Conservation (phyloP, 2,797 vertebrate genomes). For the Momotus momota region DNA sequence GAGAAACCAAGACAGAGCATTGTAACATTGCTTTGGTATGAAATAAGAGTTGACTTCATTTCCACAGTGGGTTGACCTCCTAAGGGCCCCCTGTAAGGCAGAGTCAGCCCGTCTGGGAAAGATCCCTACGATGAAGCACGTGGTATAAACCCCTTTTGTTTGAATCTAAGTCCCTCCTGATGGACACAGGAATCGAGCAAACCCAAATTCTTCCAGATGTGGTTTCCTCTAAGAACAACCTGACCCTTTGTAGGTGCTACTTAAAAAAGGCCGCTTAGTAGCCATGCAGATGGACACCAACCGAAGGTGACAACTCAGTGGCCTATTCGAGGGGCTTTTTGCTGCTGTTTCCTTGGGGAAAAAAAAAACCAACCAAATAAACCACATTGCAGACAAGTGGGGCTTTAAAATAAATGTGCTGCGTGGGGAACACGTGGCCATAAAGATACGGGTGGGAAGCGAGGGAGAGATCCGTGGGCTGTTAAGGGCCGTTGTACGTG, state of each 20-base stretch:
- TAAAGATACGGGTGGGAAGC: not conserved
- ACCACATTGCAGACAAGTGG: not conserved
- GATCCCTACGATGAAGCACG: not conserved
- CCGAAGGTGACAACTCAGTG: not conserved
- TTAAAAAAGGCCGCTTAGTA: not conserved
- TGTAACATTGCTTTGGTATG: not conserved
- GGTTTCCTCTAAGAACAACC: not conserved
- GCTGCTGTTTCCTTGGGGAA: not conserved
- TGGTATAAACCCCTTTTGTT: not conserved
- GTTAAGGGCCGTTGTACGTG: not conserved
- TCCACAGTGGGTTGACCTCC: not conserved
- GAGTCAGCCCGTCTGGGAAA: not conserved
- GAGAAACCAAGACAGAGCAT: not conserved
- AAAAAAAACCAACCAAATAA: not conserved
- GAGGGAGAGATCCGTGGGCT: not conserved
- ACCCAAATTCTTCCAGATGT: not conserved
- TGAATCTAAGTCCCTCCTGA: not conserved
- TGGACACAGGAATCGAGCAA: not conserved
- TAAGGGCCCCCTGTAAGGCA: not conserved
- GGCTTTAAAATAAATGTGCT: no score
- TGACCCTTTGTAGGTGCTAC: not conserved
- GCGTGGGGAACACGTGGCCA: not conserved
- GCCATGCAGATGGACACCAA: not conserved
- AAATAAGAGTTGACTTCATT: not conserved
- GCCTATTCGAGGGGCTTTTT: not conserved